phyloP scores from a whole-genome alignment of 2,113 vertebrate genomes.

The Myrmecophaga tridactyla region DNA sequence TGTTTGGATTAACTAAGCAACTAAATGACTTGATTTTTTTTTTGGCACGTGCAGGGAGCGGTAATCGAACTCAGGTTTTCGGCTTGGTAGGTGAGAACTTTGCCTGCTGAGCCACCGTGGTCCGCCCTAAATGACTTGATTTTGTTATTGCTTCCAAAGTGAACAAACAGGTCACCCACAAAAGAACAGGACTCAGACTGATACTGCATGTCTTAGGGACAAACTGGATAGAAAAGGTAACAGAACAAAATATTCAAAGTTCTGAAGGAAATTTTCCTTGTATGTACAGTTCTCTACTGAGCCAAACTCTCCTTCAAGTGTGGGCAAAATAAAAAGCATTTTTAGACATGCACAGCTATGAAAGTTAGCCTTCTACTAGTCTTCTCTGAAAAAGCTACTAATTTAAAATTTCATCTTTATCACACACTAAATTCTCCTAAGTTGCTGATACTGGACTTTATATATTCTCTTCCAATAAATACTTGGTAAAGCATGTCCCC shows the following conservation, averaged over 20 bases:
- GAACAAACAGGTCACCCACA: not conserved
- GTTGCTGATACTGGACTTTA: not conserved
- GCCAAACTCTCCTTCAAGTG: not conserved
- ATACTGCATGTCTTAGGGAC: not conserved
- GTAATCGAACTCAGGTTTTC: too few relatives aligned
- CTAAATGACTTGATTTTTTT: not conserved
- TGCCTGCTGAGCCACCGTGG: too few relatives aligned
- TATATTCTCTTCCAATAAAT: not conserved
- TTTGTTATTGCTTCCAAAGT: not conserved
- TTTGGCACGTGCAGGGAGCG: too few relatives aligned
- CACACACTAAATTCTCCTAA: not conserved
- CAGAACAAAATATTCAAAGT: not conserved
- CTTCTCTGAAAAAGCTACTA: not conserved
- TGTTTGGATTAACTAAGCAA: not conserved
- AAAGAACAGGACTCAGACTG: not conserved
- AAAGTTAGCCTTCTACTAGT: not conserved
- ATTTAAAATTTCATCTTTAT: not conserved
- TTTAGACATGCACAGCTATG: not conserved
- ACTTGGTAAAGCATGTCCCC: not conserved
- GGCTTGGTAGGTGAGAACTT: too few relatives aligned
- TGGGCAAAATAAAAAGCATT: not conserved
- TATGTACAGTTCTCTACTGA: not conserved
- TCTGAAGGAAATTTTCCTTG: not conserved
- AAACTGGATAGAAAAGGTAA: not conserved
- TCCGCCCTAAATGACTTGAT: not conserved